Evolutionary conservation across 2,797 vertebrate species (phyloP).

Genomic region (Anas acuta): DNA sequence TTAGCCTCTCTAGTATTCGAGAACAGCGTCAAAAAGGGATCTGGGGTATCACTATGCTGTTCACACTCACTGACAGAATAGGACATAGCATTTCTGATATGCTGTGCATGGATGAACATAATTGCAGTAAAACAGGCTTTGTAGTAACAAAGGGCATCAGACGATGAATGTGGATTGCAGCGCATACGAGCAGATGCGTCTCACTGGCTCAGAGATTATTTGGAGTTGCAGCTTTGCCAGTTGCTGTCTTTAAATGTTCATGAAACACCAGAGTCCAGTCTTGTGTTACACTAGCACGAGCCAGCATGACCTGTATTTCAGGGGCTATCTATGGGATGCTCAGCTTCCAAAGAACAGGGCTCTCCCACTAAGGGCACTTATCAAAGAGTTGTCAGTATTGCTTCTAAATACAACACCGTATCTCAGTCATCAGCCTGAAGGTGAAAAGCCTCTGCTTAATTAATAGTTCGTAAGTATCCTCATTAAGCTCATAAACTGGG

Average conservation of each 20-base stretch:
- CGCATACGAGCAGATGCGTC: conserved; percentile 31
- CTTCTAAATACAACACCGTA: not conserved
- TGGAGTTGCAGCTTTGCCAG: conserved; percentile 27
- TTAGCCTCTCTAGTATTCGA: not conserved
- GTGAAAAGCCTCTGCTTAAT: conserved; percentile 44
- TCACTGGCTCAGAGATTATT: not conserved
- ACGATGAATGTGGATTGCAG: conserved; percentile 14
- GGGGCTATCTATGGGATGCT: not conserved
- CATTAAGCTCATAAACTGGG: conserved; percentile 1
- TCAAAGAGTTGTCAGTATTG: not conserved
- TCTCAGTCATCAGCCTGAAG: conserved; percentile 26
- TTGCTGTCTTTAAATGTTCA: not conserved
- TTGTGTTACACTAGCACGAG: not conserved
- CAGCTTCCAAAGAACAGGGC: not conserved
- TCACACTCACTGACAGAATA: not conserved
- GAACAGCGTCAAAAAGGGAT: not conserved
- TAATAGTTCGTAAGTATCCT: conserved; percentile 46
- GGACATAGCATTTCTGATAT: not conserved
- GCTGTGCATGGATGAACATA: not conserved
- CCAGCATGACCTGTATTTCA: not conserved
- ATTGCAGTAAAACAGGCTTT: conserved; percentile 10
- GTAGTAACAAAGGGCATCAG: conserved; percentile 21
- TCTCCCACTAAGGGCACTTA: not conserved
- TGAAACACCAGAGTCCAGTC: not conserved
- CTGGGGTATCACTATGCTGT: not conserved